Evolutionary conservation across 2,888 invertebrate genomes (phyloP).

Genomic region (Caenorhabditis zanzibari): DNA sequence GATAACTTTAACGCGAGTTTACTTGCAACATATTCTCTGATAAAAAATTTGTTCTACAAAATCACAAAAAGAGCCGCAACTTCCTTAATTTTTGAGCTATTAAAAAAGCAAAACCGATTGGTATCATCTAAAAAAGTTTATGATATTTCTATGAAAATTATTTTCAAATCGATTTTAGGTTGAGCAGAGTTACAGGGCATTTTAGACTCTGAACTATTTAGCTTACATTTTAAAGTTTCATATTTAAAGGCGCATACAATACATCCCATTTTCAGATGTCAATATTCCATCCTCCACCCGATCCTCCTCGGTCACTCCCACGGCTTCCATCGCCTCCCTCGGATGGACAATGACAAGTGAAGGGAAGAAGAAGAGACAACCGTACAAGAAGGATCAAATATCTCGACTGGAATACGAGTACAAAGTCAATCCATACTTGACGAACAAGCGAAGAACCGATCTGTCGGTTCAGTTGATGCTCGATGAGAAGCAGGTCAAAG

Average conservation of each 20-base stretch:
- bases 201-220: too few species aligned
- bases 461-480: conserved; percentile 85
- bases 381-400: conserved; percentile 57
- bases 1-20: too few species aligned
- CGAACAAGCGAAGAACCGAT: conserved; percentile 45
- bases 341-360: conserved; percentile 33
- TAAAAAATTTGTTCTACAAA: too few species aligned
- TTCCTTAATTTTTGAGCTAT: too few species aligned
- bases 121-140: too few species aligned
- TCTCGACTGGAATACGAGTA: conserved; percentile 55
- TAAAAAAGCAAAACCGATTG: too few species aligned
- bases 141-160: too few species aligned
- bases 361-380: conserved; percentile 56
- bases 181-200: too few species aligned
- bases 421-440: conserved; percentile 36
- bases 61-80: too few species aligned
- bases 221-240: background rate
- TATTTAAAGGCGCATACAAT: conserved; percentile 2
- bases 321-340: background rate
- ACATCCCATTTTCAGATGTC: conserved; percentile 22
- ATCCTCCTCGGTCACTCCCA: conserved; percentile 28
- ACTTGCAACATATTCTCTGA: too few species aligned
- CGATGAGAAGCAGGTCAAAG: conserved; percentile 82
- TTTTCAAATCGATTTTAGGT: too few species aligned
- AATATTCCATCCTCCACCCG: conserved; percentile 21